phyloP scores from a whole-genome alignment of 2,113 vertebrate species.

The Otus sunia region DNA sequence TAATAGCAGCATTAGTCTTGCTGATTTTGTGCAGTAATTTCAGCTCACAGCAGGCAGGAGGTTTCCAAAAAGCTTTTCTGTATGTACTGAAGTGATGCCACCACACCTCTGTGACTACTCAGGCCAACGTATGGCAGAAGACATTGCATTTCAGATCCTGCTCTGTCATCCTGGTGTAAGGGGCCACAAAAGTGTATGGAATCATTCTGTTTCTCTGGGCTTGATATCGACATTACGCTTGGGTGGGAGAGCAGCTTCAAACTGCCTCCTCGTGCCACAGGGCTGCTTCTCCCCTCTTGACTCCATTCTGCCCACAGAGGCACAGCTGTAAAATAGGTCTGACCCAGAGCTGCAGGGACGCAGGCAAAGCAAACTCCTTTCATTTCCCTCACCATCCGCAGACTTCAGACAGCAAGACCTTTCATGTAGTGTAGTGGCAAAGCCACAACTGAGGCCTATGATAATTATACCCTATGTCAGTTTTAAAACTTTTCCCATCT shows the following conservation, averaged over 20 bases:
- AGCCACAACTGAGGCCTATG: background rate
- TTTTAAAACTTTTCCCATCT: background rate
- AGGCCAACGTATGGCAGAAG: fast-evolving
- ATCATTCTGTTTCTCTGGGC: background rate
- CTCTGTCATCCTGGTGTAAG: background rate
- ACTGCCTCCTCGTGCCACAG: fast-evolving
- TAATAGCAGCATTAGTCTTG: background rate
- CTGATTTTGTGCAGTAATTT: background rate
- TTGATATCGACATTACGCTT: fast-evolving
- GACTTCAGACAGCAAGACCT: background rate
- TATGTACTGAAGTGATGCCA: background rate
- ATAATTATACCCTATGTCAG: fast-evolving
- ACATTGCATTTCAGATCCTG: background rate
- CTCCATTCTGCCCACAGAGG: background rate
- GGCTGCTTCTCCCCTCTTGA: background rate
- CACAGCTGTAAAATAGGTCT: background rate
- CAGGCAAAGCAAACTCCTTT: background rate
- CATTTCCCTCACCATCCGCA: background rate
- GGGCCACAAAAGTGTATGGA: background rate
- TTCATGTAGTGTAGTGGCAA: background rate
- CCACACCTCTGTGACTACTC: background rate
- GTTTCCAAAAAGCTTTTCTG: background rate
- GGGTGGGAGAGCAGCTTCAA: background rate
- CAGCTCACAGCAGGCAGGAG: background rate
- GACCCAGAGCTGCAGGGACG: background rate